A percentile compares a stretch with the other conserved stretches of the same genome.
Conservation (phyloP, 2,888 invertebrate genomes). For the Chaetogeoica ovagalla region DNA sequence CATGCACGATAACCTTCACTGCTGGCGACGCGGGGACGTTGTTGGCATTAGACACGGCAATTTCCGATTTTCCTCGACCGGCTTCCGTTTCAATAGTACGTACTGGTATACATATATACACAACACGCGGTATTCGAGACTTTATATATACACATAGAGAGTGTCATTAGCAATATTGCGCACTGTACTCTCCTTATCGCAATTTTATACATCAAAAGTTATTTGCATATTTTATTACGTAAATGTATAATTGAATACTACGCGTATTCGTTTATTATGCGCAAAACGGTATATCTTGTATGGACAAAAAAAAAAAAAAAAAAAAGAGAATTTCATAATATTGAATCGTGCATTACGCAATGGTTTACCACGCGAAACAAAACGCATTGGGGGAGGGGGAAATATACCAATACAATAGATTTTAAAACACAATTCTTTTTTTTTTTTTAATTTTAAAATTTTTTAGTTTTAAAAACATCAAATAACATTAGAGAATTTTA, state of each 20-base stretch:
- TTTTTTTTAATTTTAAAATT: no score
- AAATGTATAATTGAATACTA: no score
- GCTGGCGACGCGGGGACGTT: background rate
- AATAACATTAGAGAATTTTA: background rate
- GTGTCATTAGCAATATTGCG: background rate
- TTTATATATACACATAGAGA: no score
- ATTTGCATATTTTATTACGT: background rate
- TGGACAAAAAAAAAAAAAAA: background rate
- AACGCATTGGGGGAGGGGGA: no score
- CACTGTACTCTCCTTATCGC: background rate
- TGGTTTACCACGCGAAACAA: no score
- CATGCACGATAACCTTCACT: background rate
- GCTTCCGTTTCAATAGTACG: constrained; percentile 12
- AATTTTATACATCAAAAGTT: background rate
- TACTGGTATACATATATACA: no score
- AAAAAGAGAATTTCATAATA: background rate
- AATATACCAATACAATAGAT: no score
- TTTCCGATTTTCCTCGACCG: constrained; percentile 19
- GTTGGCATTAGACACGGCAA: constrained; percentile 18
- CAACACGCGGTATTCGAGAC: no score
- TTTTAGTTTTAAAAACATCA: background rate
- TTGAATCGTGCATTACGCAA: background rate
- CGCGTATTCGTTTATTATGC: background rate
- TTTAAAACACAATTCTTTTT: no score
- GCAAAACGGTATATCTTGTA: background rate